Conservation (phyloP, 2,113 vertebrate genomes). For the Merops nubicus region DNA sequence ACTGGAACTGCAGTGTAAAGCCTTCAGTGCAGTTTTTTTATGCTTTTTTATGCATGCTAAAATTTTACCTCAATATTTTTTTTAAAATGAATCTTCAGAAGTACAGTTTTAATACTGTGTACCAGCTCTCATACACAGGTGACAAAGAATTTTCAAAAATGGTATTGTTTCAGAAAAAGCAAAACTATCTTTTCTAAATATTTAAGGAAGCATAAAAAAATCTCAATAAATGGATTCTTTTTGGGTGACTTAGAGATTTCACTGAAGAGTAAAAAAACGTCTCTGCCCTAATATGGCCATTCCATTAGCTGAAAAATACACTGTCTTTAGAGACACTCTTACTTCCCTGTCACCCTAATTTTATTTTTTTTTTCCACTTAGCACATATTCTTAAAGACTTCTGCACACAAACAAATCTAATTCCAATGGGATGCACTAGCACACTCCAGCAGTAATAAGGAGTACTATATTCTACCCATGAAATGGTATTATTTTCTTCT, state of each 20-base stretch:
- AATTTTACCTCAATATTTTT: background rate
- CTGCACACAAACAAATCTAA: background rate
- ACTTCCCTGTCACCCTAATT: background rate
- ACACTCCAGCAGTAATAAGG: background rate
- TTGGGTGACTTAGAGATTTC: background rate
- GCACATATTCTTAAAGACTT: accelerated
- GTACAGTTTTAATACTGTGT: background rate
- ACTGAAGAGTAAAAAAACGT: background rate
- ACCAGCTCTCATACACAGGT: background rate
- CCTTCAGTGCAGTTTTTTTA: background rate
- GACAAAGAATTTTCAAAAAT: background rate
- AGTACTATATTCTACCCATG: background rate
- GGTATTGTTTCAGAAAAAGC: background rate
- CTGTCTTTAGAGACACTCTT: background rate
- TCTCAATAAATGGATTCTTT: background rate
- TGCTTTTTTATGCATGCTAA: background rate
- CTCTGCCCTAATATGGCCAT: no score
- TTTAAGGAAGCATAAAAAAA: background rate
- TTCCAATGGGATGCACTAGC: background rate
- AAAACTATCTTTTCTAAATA: background rate
- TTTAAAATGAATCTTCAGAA: background rate
- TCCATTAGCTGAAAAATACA: background rate
- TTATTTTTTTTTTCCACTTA: background rate
- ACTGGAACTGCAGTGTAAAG: background rate
- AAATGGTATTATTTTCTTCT: background rate